Conservation (phyloP, 2,113 vertebrate species). For the Macquaria australasica region DNA sequence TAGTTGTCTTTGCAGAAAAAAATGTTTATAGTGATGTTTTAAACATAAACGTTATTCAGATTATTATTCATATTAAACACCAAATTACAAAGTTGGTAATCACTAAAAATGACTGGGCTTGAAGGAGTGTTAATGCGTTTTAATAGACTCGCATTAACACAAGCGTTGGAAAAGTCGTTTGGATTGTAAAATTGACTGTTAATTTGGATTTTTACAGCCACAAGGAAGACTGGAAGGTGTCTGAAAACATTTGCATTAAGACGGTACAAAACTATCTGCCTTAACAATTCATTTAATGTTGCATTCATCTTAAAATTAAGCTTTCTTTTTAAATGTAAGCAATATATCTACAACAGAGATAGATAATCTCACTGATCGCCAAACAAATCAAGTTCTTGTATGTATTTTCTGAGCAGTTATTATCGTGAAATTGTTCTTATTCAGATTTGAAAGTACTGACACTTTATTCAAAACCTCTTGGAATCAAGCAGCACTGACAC, state of each 20-base stretch:
- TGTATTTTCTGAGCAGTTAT: not conserved
- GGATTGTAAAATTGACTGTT: conserved; percentile 8
- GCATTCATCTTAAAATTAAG: not conserved
- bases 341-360: not conserved
- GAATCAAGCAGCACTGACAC: not conserved
- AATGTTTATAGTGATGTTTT: not conserved
- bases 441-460: not conserved
- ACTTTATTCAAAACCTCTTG: conserved; percentile 7
- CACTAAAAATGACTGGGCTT: conserved; percentile 12
- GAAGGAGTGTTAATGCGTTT: conserved; percentile 20
- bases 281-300: not conserved
- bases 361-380: not conserved
- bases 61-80: not conserved
- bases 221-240: not conserved
- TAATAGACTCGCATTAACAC: conserved; percentile 12
- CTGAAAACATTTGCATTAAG: conserved; percentile 30
- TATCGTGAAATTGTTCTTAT: not conserved
- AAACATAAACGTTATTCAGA: conserved; percentile 1
- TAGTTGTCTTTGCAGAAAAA: not conserved
- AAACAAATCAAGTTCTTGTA: not conserved
- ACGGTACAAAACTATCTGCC: not conserved
- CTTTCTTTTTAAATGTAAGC: not conserved
- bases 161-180: not conserved
- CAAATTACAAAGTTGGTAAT: conserved; percentile 27
- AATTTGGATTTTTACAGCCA: not conserved